Base-by-base conservation (phyloP, 2,113 vertebrate species). In the Ranitomeya imitator region DNA sequence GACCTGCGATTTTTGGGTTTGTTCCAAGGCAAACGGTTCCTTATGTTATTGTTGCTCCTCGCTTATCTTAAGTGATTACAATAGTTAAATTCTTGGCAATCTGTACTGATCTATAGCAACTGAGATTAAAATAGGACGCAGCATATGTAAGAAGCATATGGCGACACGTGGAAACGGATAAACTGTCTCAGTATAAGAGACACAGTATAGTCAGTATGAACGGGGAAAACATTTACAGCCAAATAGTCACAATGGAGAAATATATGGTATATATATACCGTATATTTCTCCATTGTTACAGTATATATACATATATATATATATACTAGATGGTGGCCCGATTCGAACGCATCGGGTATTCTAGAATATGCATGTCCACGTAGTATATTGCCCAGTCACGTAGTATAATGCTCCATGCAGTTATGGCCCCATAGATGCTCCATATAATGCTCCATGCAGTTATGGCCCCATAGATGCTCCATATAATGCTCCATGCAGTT, bases 101-200 rank as follows among this genome's bases (percentile, higher is more conserved):
- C 37, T 52, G 73, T 52, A 76, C 45, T 21, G 37, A 76, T 76
- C 37, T 76, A 52, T 76, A 52, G 45, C 16, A 76, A 52, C 37
- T 10, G 0, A 76, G 45, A 52, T 45, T 76, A 18, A 76, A 76
- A 76, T 76, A 76, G 73, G 9, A 21, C 21, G 18, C 45, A 21
- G 16, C 45, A 76, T 76, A 76, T 76, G 45, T 76, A 76, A 76
- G 21, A 76, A 51, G 12, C 31, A 74, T 51, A 74, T 74, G 71
- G 18, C 8, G 7, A 45, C 71, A 76, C 52, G 18, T 12, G 45
- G 0, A 74, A 45, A 45, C 18, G 71, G 73, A 12, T 76, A 76
- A 52, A 51, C 37, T 51, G 37, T 51, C 1, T 6, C 45, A 18
- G 7, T 51, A 37, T 71, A 74, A 19, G 37, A 21, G 45, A 4